Percentiles rank a stretch among this genome's conserved stretches.
phyloP scores from a whole-genome alignment of 1,140 invertebrate genomes.

The Drosophila trapezifrons region DNA sequence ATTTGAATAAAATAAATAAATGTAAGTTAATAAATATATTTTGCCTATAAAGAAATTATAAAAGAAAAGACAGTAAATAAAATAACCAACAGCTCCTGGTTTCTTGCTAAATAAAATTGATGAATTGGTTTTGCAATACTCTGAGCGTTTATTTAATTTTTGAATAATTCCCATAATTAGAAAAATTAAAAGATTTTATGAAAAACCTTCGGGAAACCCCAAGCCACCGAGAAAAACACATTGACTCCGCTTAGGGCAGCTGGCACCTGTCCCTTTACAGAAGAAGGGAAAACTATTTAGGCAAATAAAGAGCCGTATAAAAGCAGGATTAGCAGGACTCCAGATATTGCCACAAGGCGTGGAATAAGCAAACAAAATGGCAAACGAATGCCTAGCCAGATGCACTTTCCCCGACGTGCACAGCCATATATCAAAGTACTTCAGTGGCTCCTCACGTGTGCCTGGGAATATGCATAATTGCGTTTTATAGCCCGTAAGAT shows the following conservation, averaged over 20 bases:
- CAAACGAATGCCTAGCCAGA: slow-evolving; percentile 19
- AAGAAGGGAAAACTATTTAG: slow-evolving; percentile 38
- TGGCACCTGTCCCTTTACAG: background rate
- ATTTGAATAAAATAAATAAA: no score
- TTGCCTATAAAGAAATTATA: no score
- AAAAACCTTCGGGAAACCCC: background rate
- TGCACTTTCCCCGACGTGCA: background rate
- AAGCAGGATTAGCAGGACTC: background rate
- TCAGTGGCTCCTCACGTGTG: slow-evolving; percentile 32
- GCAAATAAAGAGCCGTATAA: slow-evolving; percentile 32
- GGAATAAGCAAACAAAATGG: slow-evolving; percentile 48
- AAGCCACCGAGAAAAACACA: background rate
- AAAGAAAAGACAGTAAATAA: no score
- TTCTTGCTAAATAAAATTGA: no score
- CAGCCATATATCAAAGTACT: background rate
- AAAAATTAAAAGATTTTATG: background rate
- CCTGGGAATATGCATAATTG: slow-evolving; percentile 68
- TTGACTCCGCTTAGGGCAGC: background rate
- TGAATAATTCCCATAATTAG: fast-evolving
- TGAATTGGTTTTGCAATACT: background rate
- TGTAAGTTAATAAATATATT: no score
- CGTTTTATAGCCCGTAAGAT: slow-evolving; percentile 72
- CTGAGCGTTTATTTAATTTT: background rate
- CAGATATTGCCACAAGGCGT: slow-evolving; percentile 40
- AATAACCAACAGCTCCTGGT: no score